Evolutionary conservation across 2,113 vertebrate genomes (phyloP), one percentile per base, ranked within the genome.

Genomic region (Leucopsar rothschildi): DNA sequence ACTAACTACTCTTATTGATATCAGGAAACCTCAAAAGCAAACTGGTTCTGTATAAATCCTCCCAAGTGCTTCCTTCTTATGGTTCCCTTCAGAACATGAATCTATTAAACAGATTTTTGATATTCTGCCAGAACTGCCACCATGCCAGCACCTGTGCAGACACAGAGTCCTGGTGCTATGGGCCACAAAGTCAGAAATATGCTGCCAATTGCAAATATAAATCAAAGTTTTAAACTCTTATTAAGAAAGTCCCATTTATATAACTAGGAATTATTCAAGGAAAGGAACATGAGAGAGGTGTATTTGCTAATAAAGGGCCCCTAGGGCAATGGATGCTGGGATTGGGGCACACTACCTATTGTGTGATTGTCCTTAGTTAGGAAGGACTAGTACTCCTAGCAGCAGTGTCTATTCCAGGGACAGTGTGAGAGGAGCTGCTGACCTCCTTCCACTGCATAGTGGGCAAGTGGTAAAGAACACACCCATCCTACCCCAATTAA

Each of bases 221-320:
- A 95, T 95, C 79, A 65, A 92, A 81, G 61, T 27, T 94, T 96
- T 93, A 81, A 97, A 84, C 66, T 95, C 81, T 92, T 82, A 81
- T 45, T 71, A 77, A 63, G 57, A 60, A 95, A 66, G 53, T 47
- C 33, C 10, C 15, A 40, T 2, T 86, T 39, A 66, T 24, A 19
- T 31, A 80, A 71, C 22, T 23, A 44, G 68, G 63, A 44, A 31
- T 75, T 60, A 65, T 19, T 82, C 17, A 81, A 60, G 81, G 28
- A 81, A 76, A 88, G 17, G 12, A 69, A 83, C 35, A 55, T 28
- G 35, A 45, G 25, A 79, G 18, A n/a, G 85, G 10, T 15, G 0
- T 29, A 57, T 83, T 2, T 86, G 42, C 47, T 64, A 61, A 78
- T 45, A 72, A 42, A 37, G 31, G 16, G 33, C 31, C 66, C 65